A percentile compares a stretch with the other conserved stretches of the same genome.
Conservation (phyloP, 1,140 invertebrate genomes). For the Riptortus pedestris region DNA sequence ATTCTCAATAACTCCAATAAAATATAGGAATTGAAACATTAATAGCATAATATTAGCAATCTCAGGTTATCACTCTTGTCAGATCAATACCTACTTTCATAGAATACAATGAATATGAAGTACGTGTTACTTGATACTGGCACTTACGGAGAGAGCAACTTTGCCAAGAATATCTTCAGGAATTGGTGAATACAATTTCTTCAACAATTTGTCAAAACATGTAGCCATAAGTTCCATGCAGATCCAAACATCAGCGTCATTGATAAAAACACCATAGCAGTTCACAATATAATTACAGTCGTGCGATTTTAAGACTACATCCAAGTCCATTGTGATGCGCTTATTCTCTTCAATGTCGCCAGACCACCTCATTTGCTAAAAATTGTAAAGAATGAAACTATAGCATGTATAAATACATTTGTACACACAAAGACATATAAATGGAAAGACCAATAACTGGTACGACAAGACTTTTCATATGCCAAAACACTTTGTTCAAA, state of each 20-base stretch:
- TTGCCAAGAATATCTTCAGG: conserved; percentile 93
- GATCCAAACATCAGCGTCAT: conserved; percentile 82
- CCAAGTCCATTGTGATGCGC: conserved; percentile 95
- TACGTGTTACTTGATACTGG: no score
- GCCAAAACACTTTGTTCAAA: no score
- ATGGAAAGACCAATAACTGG: no score
- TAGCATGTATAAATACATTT: no score
- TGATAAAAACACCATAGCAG: conserved; percentile 94
- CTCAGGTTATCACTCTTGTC: no score
- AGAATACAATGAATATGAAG: no score
- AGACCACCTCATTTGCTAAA: conserved; percentile 90
- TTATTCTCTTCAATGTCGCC: conserved; percentile 95
- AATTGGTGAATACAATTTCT: conserved; percentile 69
- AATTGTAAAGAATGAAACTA: conserved; percentile 26
- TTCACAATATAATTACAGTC: conserved; percentile 95
- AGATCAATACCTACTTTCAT: no score
- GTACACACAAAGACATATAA: background rate
- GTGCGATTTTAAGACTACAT: conserved; percentile 91
- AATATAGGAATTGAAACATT: no score
- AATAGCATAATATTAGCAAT: no score
- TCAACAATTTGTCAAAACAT: conserved; percentile 93
- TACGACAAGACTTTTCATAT: no score
- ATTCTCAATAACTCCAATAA: no score
- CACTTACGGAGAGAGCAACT: conserved; percentile 84
- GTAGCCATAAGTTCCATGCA: conserved; percentile 96